Evolutionary conservation across 2,888 invertebrate species (phyloP).

Genomic region (Ornithoptera alexandrae): DNA sequence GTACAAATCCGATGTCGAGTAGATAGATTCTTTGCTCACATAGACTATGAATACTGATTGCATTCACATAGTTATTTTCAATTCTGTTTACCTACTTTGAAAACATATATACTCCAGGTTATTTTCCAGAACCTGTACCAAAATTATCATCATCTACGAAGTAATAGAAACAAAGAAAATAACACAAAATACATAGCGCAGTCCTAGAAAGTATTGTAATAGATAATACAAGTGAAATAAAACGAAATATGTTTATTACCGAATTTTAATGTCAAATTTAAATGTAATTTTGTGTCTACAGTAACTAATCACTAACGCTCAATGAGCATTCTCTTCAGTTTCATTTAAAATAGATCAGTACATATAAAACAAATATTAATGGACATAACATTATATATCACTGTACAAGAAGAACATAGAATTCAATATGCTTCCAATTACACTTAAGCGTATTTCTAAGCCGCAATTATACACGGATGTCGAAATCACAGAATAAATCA

Average conservation of each 20-base stretch:
- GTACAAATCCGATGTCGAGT: too few species aligned
- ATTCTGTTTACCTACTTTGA: too few species aligned
- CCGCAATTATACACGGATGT: constrained; percentile 17
- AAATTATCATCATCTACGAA: too few species aligned
- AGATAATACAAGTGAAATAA: background rate
- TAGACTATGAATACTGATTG: too few species aligned
- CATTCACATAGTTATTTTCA: too few species aligned
- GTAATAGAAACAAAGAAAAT: too few species aligned
- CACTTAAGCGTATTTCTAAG: constrained; percentile 14
- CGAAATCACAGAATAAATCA: constrained; percentile 28
- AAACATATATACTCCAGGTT: too few species aligned
- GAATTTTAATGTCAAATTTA: constrained; percentile 28
- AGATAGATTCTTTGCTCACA: too few species aligned
- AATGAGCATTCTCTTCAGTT: constrained; percentile 13
- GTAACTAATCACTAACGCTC: constrained; percentile 16
- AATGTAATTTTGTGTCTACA: constrained; percentile 18
- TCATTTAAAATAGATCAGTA: constrained; percentile 17
- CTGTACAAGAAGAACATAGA: constrained; percentile 23
- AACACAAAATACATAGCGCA: too few species aligned
- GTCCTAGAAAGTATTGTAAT: too few species aligned
- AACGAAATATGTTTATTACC: constrained; percentile 8
- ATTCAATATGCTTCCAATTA: constrained; percentile 19
- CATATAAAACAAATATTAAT: constrained; percentile 6
- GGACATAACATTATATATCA: constrained; percentile 5
- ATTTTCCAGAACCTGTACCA: too few species aligned